Evolutionary conservation across 2,113 vertebrate species (phyloP), one percentile per base, ranked within the genome.

Genomic region (Tautogolabrus adspersus): DNA sequence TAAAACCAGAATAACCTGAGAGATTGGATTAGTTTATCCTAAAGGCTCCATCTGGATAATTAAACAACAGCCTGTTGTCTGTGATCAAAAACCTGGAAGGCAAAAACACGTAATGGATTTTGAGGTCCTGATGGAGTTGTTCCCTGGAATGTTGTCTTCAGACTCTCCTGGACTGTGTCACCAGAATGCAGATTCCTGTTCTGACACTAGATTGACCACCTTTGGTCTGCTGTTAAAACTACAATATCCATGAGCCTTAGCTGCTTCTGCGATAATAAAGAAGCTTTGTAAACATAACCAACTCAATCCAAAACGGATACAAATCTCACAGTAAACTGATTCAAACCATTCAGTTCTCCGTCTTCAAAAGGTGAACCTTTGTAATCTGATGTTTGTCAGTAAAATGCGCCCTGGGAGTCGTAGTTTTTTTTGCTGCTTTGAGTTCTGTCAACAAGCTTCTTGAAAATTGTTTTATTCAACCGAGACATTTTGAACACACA

Each of bases 11-110:
- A 49, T 38, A 82, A 88, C 85, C 89, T 61, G 75, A 80, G 76
- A 78, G 87, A 83, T 74, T 15, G 81, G 78, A 87, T 89, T 86
- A 86, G 81, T 86, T 90, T 70, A 89, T 85, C 37, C 90, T 72
- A 83, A 83, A 77, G 79, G 71, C 64, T 78, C 79, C 83, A 79
- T 75, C 76, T 82, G 73, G 61, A 70, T 84, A 69, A 87, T 83
- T 81, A 76, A 67, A 62, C 55, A 46, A 10, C 44, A 8, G 15
- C 30, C 57, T 59, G 26, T 52, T 52, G 49, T 52, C 49, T 52
- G 19, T 4, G 1, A n/a, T 52, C 49, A 52, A 2, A 52, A 51
- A n/a, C 46, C 46, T 47, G 46, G 46, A 16, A 47, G 15, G 0
- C 15, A 6, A 5, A 3, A 8, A 49, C 47, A 49, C 19, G 19